Evolutionary conservation across 2,113 vertebrate species (phyloP).

Genomic region (Tauraco erythrolophus): DNA sequence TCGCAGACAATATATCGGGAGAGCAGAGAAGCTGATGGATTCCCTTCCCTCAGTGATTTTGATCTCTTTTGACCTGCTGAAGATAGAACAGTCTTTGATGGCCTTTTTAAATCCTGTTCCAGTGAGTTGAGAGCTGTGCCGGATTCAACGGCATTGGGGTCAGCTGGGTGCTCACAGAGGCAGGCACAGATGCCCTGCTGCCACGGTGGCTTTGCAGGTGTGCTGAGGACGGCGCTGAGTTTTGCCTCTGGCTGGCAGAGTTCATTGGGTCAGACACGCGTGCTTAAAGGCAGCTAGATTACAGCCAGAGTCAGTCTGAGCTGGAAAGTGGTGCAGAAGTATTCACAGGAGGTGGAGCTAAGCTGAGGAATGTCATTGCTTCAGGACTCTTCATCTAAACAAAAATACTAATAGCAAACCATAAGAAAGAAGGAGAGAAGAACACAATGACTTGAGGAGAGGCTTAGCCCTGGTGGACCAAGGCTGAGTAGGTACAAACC

Average conservation of each 20-base stretch:
- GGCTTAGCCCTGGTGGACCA: not conserved
- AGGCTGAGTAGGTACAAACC: not conserved
- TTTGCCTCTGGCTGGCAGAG: not conserved
- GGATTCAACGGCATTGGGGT: accelerated
- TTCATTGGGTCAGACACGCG: not conserved
- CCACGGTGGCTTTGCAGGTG: not conserved
- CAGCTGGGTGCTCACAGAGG: not conserved
- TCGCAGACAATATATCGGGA: not conserved
- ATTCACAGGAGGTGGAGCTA: not conserved
- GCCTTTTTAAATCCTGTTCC: not conserved
- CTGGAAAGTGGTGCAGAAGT: not conserved
- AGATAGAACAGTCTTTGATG: not conserved
- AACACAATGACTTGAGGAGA: not conserved
- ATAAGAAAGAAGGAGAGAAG: not conserved
- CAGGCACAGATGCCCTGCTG: not conserved
- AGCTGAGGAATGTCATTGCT: not conserved
- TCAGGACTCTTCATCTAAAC: not conserved
- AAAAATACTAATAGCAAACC: not conserved
- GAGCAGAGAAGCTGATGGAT: not conserved
- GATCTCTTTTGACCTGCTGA: not conserved
- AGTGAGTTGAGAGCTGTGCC: accelerated
- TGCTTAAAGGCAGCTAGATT: not conserved
- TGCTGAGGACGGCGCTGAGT: not conserved
- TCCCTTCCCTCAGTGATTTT: not conserved
- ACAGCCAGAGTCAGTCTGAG: not conserved